Evolutionary conservation across 2,797 vertebrate genomes (phyloP), one percentile per base, ranked within the genome.

Genomic region (Dromococcyx pavoninus): DNA sequence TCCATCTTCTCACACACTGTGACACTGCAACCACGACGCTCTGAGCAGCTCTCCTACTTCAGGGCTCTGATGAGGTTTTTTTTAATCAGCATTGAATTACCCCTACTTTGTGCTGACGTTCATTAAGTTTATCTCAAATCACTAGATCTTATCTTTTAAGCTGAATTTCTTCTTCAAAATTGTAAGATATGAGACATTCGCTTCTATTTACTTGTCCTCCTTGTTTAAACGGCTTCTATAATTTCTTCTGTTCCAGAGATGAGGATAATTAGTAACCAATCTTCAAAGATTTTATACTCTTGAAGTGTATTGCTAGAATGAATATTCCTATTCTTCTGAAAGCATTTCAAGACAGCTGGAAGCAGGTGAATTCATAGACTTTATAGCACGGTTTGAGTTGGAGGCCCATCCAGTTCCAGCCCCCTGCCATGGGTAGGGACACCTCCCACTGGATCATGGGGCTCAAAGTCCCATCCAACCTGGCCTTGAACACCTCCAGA

Each of bases 211-310:
- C 66, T 91, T 88, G 64, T 78, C 54, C 18, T 94, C 76, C 76
- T 65, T 83, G 57, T 72, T 89, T 91, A 67, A 95, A 67, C 6
- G 15, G 56, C 56, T 91, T 82, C 71, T 90, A 8, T 35, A 88
- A 67, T 74, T 70, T 73, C 71, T 91, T 85, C 85, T 87, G 3
- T 77, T 94, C 44, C 65, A 71, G 64, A 83, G 44, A 77, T 72
- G 50, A 78, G 32, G 88, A 65, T 96, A 94, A 95, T 91, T 93
- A 96, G 44, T n/a, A 87, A 86, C 17, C 23, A 70, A 41, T 67
- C 61, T 50, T 76, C 85, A 86, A 69, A 70, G 37, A 62, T 71
- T 75, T 89, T 69, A 51, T 58, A 30, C 58, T 56, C 91, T 96
- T 74, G 27, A 79, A 80, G 33, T 13, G n/a, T 33, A 74, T 84